These are phyloP conservation scores for Quadriops clusia DNA, from an alignment of 2,888 invertebrate species.

Conservation along the genomic window DNA sequence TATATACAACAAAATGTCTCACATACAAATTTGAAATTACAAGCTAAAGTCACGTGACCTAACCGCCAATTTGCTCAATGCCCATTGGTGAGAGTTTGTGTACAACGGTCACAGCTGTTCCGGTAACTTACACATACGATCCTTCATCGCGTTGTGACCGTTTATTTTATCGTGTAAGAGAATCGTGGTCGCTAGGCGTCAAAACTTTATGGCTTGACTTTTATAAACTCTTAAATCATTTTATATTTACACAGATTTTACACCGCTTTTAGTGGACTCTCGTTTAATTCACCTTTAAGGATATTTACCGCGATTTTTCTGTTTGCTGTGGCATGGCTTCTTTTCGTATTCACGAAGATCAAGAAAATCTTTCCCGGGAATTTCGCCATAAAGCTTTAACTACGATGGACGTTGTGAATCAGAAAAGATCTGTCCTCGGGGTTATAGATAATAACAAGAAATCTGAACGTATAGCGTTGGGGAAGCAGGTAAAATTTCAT, in stretches of 20 bases:
- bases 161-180: too few relatives aligned
- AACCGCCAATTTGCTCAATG: too few relatives aligned
- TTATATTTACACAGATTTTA: constrained; percentile 1
- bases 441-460: constrained; percentile 48
- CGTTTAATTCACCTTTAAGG: constrained; percentile 6
- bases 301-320: constrained; percentile 3
- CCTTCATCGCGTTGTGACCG: too few relatives aligned
- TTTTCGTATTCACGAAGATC: constrained; percentile 65
- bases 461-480: constrained; percentile 30
- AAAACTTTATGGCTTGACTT: constrained; percentile 1
- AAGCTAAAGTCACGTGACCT: too few relatives aligned
- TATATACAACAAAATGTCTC: too few relatives aligned
- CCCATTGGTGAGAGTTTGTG: too few relatives aligned
- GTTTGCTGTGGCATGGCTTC: constrained; percentile 48
- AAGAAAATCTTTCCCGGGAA: constrained; percentile 52
- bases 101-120: too few relatives aligned
- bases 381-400: constrained; percentile 33
- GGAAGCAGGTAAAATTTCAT: constrained; percentile 23
- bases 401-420: constrained; percentile 43
- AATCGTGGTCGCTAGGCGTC: not conserved
- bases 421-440: constrained; percentile 53
- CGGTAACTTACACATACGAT: too few relatives aligned
- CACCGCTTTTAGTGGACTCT: constrained; percentile 7
- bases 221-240: constrained; percentile 5
- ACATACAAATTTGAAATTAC: too few relatives aligned